Base-by-base conservation (phyloP, 2,113 vertebrate species). In the Anser brachyrhynchus region DNA sequence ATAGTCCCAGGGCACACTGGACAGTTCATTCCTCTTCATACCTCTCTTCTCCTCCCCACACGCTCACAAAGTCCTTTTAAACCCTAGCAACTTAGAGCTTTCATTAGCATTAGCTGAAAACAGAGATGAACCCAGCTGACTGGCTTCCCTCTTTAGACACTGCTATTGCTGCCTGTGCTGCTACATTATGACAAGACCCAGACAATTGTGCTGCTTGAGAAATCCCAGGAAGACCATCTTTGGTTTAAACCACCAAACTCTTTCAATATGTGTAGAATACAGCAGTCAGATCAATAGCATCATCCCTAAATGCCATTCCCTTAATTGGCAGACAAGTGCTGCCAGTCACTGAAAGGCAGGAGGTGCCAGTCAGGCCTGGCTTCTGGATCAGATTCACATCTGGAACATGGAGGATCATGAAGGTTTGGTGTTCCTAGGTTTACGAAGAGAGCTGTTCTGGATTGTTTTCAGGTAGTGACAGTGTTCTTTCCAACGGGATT, bases 381-480 rank as follows among this genome's bases (percentile, higher is more conserved):
- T 91, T 91, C 73, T 74, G 74, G 37, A 35, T 77, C 72, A 80
- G 14, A 89, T 62, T 79, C 89, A 89, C 82, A 92, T 87, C 59
- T 89, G 85, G 54, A 96, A 95, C 59, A 3, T 1, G 0, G 28
- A 89, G n/a, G 49, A 91, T 75, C 41, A 61, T 51, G n/a, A 73
- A 94, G 61, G 17, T 85, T 93, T 92, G 85, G 58, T 84, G 89
- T 89, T 92, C 76, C 64, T 16, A 82, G 4, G 2, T 74, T 93
- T 88, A 90, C 15, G 87, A 96, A 94, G 69, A 94, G 65, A 92
- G 84, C n/a, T 69, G 49, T 49, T 82, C 74, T 61, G 78, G 41
- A 43, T 4, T 37, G 44, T 81, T 85, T 57, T 91, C 66, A 62
- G 29, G 49, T 31, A 67, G 70, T 5, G 6, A 80, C 37, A 77